Evolutionary conservation across 64 coral and sea anemone genomes (phyloP).

Genomic region (Pocillopora verrucosa): DNA sequence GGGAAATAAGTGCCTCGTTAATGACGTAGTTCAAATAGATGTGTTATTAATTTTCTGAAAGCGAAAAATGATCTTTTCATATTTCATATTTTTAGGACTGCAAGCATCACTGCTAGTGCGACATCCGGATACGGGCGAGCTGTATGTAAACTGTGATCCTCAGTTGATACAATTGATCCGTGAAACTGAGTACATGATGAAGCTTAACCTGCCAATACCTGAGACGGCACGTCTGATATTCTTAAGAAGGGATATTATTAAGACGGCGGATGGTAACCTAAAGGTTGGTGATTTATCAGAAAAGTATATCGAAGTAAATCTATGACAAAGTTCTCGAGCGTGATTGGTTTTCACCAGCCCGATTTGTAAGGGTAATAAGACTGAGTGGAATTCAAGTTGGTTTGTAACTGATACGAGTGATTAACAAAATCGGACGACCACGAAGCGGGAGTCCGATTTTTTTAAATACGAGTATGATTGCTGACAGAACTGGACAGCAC

Average conservation of each 20-base stretch:
- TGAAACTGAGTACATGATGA: constrained; percentile 91
- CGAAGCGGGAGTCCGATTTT: too few species aligned
- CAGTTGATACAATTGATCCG: constrained; percentile 84
- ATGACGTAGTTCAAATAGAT: too few species aligned
- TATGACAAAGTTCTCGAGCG: too few species aligned
- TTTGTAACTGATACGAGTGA: too few species aligned
- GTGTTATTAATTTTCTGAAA: not conserved
- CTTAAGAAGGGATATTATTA: constrained; percentile 54
- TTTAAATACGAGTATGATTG: too few species aligned
- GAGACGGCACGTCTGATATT: constrained; percentile 66
- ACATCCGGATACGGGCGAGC: constrained; percentile 59
- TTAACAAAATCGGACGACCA: too few species aligned
- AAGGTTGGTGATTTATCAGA: constrained; percentile 33
- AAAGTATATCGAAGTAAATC: too few species aligned
- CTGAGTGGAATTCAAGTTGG: too few species aligned
- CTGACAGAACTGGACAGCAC: too few species aligned
- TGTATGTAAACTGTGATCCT: constrained; percentile 86
- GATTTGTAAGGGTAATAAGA: too few species aligned
- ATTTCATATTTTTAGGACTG: constrained; percentile 40
- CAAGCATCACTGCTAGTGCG: constrained; percentile 83
- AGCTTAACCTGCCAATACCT: constrained; percentile 69
- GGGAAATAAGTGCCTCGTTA: too few species aligned
- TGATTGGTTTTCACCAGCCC: too few species aligned
- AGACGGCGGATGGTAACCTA: constrained; percentile 52
- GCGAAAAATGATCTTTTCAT: not conserved